A percentile compares a stretch with the other conserved stretches of the same genome.
phyloP scores from a whole-genome alignment of 2,113 vertebrate species.

The Fregetta grallaria region DNA sequence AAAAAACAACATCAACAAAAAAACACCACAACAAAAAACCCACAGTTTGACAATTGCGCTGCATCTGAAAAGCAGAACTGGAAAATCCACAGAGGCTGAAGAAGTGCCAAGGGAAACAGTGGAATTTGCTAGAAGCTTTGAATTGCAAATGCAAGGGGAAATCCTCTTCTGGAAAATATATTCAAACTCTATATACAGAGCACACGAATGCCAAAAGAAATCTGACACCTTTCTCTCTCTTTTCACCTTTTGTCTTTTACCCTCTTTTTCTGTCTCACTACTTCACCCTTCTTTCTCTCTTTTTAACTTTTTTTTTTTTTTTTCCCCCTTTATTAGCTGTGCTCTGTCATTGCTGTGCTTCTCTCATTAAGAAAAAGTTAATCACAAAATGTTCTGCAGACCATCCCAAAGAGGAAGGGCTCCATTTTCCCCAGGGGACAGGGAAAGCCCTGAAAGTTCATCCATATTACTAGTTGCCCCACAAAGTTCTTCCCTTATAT shows the following conservation, averaged over 20 bases:
- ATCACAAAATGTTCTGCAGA: neutral
- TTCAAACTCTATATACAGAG: constrained; percentile 14
- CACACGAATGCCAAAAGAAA: neutral
- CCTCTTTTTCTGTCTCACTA: neutral
- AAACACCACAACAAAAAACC: neutral
- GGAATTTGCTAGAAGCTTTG: constrained; percentile 63
- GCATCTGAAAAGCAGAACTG: constrained; percentile 35
- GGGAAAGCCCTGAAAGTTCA: neutral
- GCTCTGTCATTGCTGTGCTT: neutral
- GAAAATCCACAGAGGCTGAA: constrained; percentile 54
- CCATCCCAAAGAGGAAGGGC: neutral
- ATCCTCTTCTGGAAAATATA: constrained; percentile 58
- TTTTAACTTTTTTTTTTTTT: too few species aligned
- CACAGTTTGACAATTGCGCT: neutral
- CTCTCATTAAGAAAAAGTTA: too few species aligned
- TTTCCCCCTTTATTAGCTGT: neutral
- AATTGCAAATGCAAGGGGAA: constrained; percentile 62
- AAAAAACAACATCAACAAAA: too few species aligned
- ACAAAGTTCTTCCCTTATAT: neutral
- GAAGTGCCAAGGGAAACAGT: constrained; percentile 53
- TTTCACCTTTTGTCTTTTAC: neutral
- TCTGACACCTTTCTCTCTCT: neutral
- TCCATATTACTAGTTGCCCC: neutral
- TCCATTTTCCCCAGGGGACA: rapidly evolving
- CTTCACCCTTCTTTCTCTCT: neutral